A percentile compares a stretch with the other conserved stretches of the same genome.
phyloP scores from a whole-genome alignment of 2,888 invertebrate species.

The Luffia ferchaultella region DNA sequence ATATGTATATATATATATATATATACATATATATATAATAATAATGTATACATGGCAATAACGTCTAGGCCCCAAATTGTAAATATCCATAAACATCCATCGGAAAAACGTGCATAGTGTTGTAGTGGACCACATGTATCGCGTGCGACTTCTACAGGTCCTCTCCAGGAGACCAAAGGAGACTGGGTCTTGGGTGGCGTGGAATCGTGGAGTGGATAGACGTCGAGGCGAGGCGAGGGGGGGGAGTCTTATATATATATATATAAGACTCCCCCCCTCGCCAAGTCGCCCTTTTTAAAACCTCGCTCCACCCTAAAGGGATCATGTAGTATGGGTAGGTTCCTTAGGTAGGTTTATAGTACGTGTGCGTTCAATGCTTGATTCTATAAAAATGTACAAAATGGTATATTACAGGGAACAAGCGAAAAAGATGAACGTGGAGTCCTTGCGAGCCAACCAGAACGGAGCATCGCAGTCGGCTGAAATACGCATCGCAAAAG shows the following conservation, averaged over 20 bases:
- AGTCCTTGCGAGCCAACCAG: constrained; percentile 79
- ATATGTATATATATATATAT: too few relatives aligned
- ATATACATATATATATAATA: too few relatives aligned
- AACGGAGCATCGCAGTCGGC: constrained; percentile 75
- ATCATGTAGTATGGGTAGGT: too few relatives aligned
- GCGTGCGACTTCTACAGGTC: constrained; percentile 15
- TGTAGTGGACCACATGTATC: constrained; percentile 3
- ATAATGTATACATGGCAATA: too few relatives aligned
- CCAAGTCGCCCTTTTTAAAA: too few relatives aligned
- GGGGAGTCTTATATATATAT: too few relatives aligned
- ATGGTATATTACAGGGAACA: constrained; percentile 52
- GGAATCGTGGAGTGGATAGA: constrained; percentile 6
- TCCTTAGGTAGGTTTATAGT: too few relatives aligned
- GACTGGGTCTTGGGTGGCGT: not conserved
- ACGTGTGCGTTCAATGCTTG: too few relatives aligned
- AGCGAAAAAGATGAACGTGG: constrained; percentile 92
- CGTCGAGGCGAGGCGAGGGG: too few relatives aligned
- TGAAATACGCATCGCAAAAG: constrained; percentile 87
- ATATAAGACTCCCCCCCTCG: too few relatives aligned
- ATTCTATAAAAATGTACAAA: too few relatives aligned
- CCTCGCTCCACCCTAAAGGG: too few relatives aligned
- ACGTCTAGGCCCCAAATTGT: not conserved
- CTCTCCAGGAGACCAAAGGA: constrained; percentile 8
- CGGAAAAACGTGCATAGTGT: constrained; percentile 15
- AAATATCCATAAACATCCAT: not conserved